A percentile compares a stretch with the other conserved stretches of the same genome.
Conservation (phyloP, 2,888 invertebrate species). For the Caenorhabditis japonica region DNA sequence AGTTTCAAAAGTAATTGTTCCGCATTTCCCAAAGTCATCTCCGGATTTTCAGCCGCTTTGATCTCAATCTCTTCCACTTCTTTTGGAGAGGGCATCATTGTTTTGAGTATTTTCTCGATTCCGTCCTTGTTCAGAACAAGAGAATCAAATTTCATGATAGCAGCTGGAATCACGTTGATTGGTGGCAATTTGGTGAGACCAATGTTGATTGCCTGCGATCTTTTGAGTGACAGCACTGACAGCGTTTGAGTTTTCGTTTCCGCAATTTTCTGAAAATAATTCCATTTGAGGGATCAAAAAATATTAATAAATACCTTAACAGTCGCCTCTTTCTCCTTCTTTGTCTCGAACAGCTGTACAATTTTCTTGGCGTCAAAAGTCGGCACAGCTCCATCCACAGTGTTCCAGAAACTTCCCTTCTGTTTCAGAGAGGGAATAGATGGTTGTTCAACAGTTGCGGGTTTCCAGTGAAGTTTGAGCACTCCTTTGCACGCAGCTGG, state of each 20-base stretch:
- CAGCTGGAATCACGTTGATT: conserved; percentile 96
- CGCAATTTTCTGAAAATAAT: conserved; percentile 57
- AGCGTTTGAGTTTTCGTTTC: conserved; percentile 87
- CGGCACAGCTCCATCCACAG: conserved; percentile 82
- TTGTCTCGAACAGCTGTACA: conserved; percentile 95
- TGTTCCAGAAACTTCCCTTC: conserved; percentile 86
- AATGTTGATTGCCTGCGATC: conserved; percentile 99
- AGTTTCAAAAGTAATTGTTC: conserved; percentile 98
- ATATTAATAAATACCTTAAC: conserved; percentile 69
- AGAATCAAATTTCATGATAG: conserved; percentile 93
- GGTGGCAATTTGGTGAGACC: conserved; percentile 98
- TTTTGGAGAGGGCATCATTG: conserved; percentile 91
- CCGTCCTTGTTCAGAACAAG: conserved; percentile 94
- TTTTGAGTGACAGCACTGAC: conserved; percentile 90
- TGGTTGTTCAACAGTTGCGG: conserved; percentile 80
- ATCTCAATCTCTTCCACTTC: conserved; percentile 64
- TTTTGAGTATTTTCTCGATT: conserved; percentile 88
- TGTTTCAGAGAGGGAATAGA: conserved; percentile 73
- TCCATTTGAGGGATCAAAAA: too few relatives aligned
- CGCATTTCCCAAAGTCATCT: conserved; percentile 86
- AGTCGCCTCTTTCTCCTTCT: conserved; percentile 84
- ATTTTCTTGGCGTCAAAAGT: conserved; percentile 91
- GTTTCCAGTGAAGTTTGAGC: conserved; percentile 97
- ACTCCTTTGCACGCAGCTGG: conserved; percentile 77
- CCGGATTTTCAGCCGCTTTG: conserved; percentile 85